phyloP scores from a whole-genome alignment of 2,113 vertebrate species.

The Pachycephala philippinensis region DNA sequence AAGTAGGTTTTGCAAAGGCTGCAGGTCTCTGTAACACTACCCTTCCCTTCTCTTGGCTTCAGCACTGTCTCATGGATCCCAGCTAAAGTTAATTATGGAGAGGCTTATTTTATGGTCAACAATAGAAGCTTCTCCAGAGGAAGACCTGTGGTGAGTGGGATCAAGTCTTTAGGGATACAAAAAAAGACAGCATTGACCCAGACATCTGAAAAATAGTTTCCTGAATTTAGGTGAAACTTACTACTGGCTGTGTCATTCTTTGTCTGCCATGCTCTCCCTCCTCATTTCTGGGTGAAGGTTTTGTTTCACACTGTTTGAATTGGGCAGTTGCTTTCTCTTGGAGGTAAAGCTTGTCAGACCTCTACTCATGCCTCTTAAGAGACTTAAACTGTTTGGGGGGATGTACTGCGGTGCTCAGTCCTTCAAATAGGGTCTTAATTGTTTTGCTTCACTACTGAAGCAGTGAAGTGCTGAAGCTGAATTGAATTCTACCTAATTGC shows the following conservation, averaged over 20 bases:
- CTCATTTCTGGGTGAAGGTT: neutral
- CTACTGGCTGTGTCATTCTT: neutral
- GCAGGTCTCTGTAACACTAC: accelerated
- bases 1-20: neutral
- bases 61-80: neutral
- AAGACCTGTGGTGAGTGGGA: neutral
- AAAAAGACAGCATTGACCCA: neutral
- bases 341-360: neutral
- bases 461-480: neutral
- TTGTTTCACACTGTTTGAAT: accelerated
- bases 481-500: neutral
- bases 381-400: neutral
- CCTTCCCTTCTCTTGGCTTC: neutral
- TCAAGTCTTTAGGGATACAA: neutral
- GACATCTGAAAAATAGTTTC: neutral
- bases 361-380: neutral
- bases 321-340: neutral
- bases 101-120: neutral
- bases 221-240: neutral
- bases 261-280: neutral
- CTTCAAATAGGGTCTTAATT: neutral
- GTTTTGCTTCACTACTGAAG: neutral
- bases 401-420: neutral
- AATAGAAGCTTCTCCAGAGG: neutral
- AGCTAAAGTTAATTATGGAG: neutral